These are phyloP conservation scores for Brachyistius frenatus DNA, from an alignment of 2,113 vertebrate species.

Conservation along the genomic window DNA sequence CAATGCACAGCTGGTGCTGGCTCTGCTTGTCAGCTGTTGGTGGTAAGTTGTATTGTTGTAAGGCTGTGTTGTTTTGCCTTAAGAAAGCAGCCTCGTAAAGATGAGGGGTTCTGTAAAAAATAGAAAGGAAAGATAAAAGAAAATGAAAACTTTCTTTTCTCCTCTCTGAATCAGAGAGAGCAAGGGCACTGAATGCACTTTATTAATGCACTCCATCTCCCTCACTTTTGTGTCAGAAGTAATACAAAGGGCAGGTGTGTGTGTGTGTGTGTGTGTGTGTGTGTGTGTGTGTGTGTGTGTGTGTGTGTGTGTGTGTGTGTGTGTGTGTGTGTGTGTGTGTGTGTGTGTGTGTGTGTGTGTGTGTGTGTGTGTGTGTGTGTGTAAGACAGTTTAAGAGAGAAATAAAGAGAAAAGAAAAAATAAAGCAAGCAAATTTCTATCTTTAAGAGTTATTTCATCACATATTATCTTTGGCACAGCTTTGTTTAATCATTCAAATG, in stretches of 20 bases:
- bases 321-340: conserved; percentile 31
- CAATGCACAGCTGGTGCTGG: conserved; percentile 29
- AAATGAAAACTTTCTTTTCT: conserved; percentile 66
- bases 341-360: not conserved
- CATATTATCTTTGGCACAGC: conserved; percentile 25
- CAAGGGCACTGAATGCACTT: conserved; percentile 49
- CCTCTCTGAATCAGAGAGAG: conserved; percentile 37
- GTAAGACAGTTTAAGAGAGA: not conserved
- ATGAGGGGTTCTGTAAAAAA: conserved; percentile 40
- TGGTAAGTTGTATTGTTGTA: conserved; percentile 54
- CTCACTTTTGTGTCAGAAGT: conserved; percentile 48
- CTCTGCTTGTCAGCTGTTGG: conserved; percentile 42
- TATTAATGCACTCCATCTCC: conserved; percentile 66
- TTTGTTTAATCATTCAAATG: conserved; percentile 7
- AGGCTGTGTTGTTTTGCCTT: conserved; percentile 47
- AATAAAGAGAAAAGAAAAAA: not conserved
- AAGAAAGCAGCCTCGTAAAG: conserved; percentile 59
- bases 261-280: conserved; percentile 20
- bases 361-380: conserved; percentile 30
- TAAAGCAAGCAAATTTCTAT: conserved; percentile 27
- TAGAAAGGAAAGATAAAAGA: conserved; percentile 38
- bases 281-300: conserved; percentile 14
- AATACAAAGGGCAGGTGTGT: conserved; percentile 54
- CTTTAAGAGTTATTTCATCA: conserved; percentile 29
- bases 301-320: conserved; percentile 23